A percentile compares a stretch with the other conserved stretches of the same genome.
Evolutionary conservation across 92 coral and sea anemone genomes (phyloP).

Genomic region (Porites lobata): DNA sequence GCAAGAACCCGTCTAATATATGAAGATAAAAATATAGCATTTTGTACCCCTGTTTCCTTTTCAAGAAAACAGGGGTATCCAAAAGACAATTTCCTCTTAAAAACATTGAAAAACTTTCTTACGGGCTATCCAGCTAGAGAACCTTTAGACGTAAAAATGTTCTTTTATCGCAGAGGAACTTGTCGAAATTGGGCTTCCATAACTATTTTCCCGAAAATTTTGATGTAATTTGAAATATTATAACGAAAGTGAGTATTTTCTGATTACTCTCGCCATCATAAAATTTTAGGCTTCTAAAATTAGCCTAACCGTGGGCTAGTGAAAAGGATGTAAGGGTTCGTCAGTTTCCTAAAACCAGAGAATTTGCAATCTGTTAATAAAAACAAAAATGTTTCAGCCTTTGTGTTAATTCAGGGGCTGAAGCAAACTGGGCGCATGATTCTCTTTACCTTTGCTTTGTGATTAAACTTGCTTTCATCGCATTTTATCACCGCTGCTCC

Average conservation of each 20-base stretch:
- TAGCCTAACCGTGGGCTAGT: too few species aligned
- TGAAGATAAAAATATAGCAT: too few species aligned
- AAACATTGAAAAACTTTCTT: background rate
- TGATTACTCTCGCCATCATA: background rate
- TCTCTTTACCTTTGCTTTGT: background rate
- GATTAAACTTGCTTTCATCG: too few species aligned
- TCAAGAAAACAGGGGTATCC: background rate
- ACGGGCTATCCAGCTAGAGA: constrained; percentile 7
- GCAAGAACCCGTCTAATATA: background rate
- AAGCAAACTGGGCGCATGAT: constrained; percentile 4
- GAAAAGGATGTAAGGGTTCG: background rate
- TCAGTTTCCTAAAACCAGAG: constrained; percentile 6
- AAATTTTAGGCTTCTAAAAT: too few species aligned
- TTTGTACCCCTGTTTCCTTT: background rate
- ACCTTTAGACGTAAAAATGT: background rate
- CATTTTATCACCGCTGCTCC: too few species aligned
- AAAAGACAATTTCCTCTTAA: background rate
- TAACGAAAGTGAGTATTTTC: background rate
- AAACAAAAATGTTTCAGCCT: background rate
- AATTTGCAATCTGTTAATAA: background rate
- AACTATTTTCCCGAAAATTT: constrained; percentile 3
- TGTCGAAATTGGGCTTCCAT: constrained; percentile 5
- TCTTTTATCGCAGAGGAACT: constrained; percentile 2
- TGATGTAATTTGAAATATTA: constrained; percentile 2
- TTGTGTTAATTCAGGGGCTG: background rate